These are phyloP conservation scores for Euwallacea similis DNA, from an alignment of 1,140 invertebrate genomes.

Conservation along the genomic window DNA sequence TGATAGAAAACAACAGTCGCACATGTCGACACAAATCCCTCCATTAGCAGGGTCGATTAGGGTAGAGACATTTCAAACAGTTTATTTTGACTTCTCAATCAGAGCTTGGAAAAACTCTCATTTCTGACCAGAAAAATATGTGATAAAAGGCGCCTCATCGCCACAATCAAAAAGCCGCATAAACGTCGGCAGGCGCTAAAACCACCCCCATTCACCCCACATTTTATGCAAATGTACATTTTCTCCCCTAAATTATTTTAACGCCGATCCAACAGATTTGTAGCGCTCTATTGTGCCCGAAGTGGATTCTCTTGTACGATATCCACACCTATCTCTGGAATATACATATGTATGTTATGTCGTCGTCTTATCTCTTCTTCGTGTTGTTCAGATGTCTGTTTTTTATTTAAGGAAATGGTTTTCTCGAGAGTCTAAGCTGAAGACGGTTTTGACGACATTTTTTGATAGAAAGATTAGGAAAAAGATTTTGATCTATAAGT, in stretches of 20 bases:
- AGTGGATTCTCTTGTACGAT: slow-evolving; percentile 33
- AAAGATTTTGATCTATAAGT: no score
- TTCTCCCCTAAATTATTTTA: slow-evolving; percentile 36
- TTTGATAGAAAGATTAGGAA: no score
- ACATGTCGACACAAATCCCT: not conserved
- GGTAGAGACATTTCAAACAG: not conserved
- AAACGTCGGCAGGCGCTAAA: not conserved
- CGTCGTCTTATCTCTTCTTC: slow-evolving; percentile 24
- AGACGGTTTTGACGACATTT: no score
- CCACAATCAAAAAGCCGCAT: not conserved
- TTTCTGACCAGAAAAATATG: not conserved
- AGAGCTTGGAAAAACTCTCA: not conserved
- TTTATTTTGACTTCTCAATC: not conserved
- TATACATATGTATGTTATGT: slow-evolving; percentile 24
- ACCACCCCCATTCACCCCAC: slow-evolving; percentile 5
- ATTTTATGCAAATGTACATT: slow-evolving; percentile 32
- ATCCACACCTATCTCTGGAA: slow-evolving; percentile 26
- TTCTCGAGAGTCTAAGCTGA: no score
- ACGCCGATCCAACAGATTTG: slow-evolving; percentile 28
- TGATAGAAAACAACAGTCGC: not conserved
- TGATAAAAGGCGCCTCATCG: not conserved
- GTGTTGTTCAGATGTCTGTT: slow-evolving; percentile 15
- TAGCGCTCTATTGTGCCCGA: slow-evolving; percentile 31
- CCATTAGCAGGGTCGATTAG: not conserved
- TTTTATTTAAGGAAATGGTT: slow-evolving; percentile 1